Evolutionary conservation across 2,888 invertebrate genomes (phyloP).

Genomic region (Troides aeacus): DNA sequence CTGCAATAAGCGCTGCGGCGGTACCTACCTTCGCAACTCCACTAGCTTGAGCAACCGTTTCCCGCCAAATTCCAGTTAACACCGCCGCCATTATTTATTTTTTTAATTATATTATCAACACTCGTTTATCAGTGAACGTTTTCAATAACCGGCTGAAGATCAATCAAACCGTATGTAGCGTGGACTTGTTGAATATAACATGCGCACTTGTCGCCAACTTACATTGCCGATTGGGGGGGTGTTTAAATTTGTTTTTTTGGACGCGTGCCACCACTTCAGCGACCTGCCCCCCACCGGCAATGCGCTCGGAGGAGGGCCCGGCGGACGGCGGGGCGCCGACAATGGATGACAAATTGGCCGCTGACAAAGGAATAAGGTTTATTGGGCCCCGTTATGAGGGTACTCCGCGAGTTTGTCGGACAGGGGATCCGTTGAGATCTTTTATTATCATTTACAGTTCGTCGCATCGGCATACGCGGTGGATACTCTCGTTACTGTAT

Average conservation of each 20-base stretch:
- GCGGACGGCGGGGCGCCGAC: conserved; percentile 40
- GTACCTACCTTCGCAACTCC: conserved; percentile 22
- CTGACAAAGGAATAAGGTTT: conserved; percentile 74
- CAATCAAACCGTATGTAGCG: conserved; percentile 30
- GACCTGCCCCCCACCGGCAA: conserved; percentile 51
- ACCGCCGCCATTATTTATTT: conserved; percentile 41
- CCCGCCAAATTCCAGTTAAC: conserved; percentile 50
- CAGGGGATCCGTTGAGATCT: conserved; percentile 37
- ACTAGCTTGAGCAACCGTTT: conserved; percentile 50
- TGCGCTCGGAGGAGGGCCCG: conserved; percentile 31
- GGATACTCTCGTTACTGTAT: too few species aligned
- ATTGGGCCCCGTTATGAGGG: conserved; percentile 75
- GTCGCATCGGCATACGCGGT: neutral
- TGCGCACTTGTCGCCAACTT: conserved; percentile 11
- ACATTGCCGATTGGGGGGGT: conserved; percentile 53
- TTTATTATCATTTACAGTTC: too few species aligned
- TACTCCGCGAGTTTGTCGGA: conserved; percentile 58
- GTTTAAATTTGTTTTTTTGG: conserved; percentile 67
- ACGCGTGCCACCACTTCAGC: conserved; percentile 67
- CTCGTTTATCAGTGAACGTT: too few species aligned
- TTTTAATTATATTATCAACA: conserved; percentile 41
- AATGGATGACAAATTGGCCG: conserved; percentile 76
- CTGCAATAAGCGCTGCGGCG: too few species aligned
- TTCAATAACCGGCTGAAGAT: conserved; percentile 6
- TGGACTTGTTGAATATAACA: conserved; percentile 9